Evolutionary conservation across 2,797 vertebrate genomes (phyloP).

Genomic region (Microhierax caerulescens): DNA sequence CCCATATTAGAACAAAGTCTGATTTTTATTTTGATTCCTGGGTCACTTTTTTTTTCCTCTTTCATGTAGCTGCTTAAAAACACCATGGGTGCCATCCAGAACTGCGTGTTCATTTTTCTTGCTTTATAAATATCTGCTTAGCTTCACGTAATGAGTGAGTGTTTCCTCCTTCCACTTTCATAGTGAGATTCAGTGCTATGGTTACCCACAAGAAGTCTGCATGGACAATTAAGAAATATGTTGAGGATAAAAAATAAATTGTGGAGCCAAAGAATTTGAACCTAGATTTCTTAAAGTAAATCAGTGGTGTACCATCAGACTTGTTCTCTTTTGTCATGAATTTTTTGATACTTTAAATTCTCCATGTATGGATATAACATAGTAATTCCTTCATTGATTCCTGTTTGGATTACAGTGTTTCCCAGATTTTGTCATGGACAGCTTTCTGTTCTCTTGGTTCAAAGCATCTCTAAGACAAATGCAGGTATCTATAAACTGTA

Average conservation of each 20-base stretch:
- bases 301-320: neutral
- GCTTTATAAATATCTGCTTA: neutral
- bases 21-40: neutral
- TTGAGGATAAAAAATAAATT: neutral
- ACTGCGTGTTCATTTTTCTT: neutral
- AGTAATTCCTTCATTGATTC: neutral
- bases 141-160: neutral
- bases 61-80: neutral
- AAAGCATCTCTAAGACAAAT: neutral
- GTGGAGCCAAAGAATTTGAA: neutral
- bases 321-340: neutral
- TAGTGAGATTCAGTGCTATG: neutral
- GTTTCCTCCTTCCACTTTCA: neutral
- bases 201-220: neutral
- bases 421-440: neutral
- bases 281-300: neutral
- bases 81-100: neutral
- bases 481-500: neutral
- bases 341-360: neutral
- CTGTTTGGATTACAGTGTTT: neutral
- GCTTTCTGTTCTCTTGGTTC: neutral
- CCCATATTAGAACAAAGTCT: neutral
- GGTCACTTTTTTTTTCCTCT: neutral
- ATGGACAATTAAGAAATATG: neutral
- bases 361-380: neutral